phyloP scores from a whole-genome alignment of 92 coral and sea anemone genomes.

The Bergia puertoricense region DNA sequence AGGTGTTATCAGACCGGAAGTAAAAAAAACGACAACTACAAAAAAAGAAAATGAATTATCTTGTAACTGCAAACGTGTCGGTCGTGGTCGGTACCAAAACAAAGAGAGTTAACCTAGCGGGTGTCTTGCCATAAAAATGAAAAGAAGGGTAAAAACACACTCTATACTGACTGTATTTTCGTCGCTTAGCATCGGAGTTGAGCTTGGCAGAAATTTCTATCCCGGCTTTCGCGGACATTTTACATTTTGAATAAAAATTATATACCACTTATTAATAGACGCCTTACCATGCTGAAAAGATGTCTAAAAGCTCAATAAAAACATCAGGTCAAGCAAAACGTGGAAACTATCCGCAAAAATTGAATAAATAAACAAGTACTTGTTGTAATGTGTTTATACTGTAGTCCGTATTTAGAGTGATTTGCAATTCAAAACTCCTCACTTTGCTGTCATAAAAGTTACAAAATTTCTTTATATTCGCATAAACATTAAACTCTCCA shows the following conservation, averaged over 20 bases:
- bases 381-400: not conserved
- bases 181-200: not conserved
- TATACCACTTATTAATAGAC: not conserved
- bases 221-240: not conserved
- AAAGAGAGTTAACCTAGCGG: not conserved
- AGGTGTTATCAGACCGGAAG: not conserved
- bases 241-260: not conserved
- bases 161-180: not conserved
- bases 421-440: conserved; percentile 3
- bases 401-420: not conserved
- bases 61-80: not conserved
- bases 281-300: not conserved
- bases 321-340: not conserved
- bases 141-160: not conserved
- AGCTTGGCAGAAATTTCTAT: not conserved
- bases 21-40: not conserved
- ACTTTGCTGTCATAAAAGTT: not conserved
- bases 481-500: not conserved
- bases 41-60: too few relatives aligned
- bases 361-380: not conserved
- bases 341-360: not conserved
- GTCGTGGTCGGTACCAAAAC: not conserved
- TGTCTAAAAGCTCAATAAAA: not conserved
- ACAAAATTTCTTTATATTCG: not conserved
- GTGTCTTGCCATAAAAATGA: not conserved